Evolutionary conservation across 2,113 vertebrate species (phyloP), one percentile per base, ranked within the genome.

Genomic region (Pipra filicauda): DNA sequence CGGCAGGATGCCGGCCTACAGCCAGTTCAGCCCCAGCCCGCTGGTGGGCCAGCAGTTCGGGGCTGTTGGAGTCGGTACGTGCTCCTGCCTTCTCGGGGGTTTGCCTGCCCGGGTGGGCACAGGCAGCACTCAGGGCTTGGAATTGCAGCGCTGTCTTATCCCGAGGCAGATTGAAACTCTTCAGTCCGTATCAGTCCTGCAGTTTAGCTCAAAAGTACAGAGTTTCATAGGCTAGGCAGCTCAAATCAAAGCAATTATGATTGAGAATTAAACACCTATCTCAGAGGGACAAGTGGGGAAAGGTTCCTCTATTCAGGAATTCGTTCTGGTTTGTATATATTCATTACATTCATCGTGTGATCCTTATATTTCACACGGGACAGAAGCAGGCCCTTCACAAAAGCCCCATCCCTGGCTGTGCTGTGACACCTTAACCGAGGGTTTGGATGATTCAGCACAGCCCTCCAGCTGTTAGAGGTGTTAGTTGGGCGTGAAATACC

Each of bases 1-100:
- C 95, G 98, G 98, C 96, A 98, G 99, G 93, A 98, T 98, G 97
- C 98, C 99, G 8, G 96, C 99, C 0, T 99, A 99, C 98, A 99
- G 98, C 78, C 99, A 99, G 96, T 99, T 99, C 94, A 98, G 98
- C 66, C 97, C 98, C 14, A 97, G 98, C 83, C 94, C 99, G 1
- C 97, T 99, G 85, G 98, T 98, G 70, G 93, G 98, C 16, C 99
- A 99, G 96, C 99, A 98, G 86, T 99, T 99, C 59, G 98, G 98
- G 21, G 96, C 98, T 72, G 98, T 98, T 71, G 98, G 98, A 93
- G 98, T 98, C 95, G 99, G 99, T 99, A 98, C 82, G 98, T 96
- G 91, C 41, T 21, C 43, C 80, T 65, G 83, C 54, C 19, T 39
- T 55, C 20, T 54, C 52, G 33, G 12, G 12, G 69, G 6, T 27